Base-by-base conservation (phyloP, 1,140 invertebrate species). In the Euura saliciscinereae region DNA sequence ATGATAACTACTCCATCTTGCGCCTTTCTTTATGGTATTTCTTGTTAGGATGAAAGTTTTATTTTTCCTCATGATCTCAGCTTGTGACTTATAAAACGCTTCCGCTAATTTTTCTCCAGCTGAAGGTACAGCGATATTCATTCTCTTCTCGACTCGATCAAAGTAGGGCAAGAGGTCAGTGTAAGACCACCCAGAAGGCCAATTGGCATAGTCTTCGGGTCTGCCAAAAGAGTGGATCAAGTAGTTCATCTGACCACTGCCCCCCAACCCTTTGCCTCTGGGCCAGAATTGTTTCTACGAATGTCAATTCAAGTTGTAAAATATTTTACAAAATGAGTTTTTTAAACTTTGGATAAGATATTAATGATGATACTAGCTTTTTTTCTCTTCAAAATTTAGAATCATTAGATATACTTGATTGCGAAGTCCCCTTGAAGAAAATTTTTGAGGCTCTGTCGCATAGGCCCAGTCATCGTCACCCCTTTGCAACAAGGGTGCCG, bases 171-270 rank as follows among this genome's bases (percentile, higher is more conserved):
- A 85, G 7, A 91, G 78, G 45, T 89, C 88, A 5, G 86, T 79
- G 45, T 85, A 82, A 0, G 88, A 86, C 93, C 93, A 94, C 13
- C 89, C 87, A 2, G 77, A 83, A 2, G 89, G 88, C 92, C 92
- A 93, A 13, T 78, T 74, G 11, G 90, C 86, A 76, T 91, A 93
- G 77, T 94, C 92, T 8, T 89, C 82, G 0, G 87, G 87, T 43
- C 87, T 82, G 0, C 91, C 92, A 72, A 90, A 89, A 5, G 90
- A 91, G 75, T 93, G 92, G 2, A 93, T 85, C 67, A 93, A 85
- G 78, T 91, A 93, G 82, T 93, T 93, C 2, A 93, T 88, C 77
- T 92, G 91, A 2, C 91, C 90, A n/a, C 90, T 92, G 2, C 93
- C 93, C 6, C 93, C 93, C 6, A 93, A 79, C 4, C 92, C 92